Conservation (phyloP, 1,140 invertebrate genomes). For the Planococcus citri region DNA sequence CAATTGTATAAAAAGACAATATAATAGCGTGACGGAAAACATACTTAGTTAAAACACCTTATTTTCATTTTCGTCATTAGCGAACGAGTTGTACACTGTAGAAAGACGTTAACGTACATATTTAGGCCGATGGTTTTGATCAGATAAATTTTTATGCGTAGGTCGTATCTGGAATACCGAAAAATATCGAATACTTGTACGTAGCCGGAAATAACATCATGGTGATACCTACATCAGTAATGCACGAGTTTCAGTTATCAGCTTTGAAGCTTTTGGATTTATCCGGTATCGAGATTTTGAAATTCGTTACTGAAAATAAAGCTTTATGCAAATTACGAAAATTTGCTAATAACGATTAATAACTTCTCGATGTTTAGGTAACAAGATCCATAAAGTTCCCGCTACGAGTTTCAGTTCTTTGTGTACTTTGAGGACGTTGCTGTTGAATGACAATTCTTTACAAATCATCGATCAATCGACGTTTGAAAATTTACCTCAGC, state of each 20-base stretch:
- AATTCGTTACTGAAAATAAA: neutral
- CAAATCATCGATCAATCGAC: constrained; percentile 46
- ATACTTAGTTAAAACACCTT: neutral
- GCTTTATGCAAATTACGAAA: neutral
- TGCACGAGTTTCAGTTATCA: constrained; percentile 53
- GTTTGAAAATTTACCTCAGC: constrained; percentile 51
- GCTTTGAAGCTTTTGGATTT: constrained; percentile 58
- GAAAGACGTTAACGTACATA: neutral
- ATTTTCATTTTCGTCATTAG: neutral
- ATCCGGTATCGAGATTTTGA: constrained; percentile 34
- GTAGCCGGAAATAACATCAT: constrained; percentile 59
- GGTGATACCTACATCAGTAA: constrained; percentile 44
- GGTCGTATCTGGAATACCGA: constrained; percentile 47
- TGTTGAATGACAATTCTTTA: constrained; percentile 64
- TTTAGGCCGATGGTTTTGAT: neutral
- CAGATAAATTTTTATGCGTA: constrained; percentile 4
- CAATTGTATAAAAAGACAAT: neutral
- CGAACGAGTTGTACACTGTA: neutral
- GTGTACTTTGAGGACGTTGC: constrained; percentile 53
- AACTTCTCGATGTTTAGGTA: constrained; percentile 37
- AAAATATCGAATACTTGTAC: constrained; percentile 62
- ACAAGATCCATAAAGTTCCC: constrained; percentile 56
- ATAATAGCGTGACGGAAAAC: neutral
- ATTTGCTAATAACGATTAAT: neutral
- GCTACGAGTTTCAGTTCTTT: constrained; percentile 52